Base-by-base conservation (phyloP, 2,888 invertebrate genomes). In the Esperia sulphurella region DNA sequence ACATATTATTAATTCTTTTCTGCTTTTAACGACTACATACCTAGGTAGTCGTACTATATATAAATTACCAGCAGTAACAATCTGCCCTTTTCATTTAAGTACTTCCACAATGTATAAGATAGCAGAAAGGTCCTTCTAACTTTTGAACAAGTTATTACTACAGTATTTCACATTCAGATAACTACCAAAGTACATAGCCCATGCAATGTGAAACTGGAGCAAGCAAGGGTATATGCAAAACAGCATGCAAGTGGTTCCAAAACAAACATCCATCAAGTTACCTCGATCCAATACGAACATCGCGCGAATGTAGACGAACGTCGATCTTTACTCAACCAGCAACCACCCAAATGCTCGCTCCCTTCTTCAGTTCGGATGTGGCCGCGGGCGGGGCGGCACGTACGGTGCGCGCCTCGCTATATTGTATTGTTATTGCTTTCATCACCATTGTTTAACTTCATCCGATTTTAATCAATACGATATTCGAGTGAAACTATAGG, bases 301-400 rank as follows among this genome's bases (percentile, higher is more conserved):
- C 69, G 73, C 64, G 68, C 79, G 81, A 80, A 74, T 77, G 81
- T 76, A 82, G 69, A 75, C 76, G 75, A 81, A 77, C 70, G 68
- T 59, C 80, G 82, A 84, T 81, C 80, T 79, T 78, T 79, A 79
- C 68, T 67, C 61, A 59, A 66, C 12, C 39, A 29, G 30, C 39
- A n/a, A 31, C 30, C 40, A 28, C n/a, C 28, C 41, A 39, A 52
- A 43, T 54, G 45, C 50, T 50, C 61, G 49, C 53, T 47, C 48
- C 58, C 64, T 46, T 57, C 65, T 63, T 70, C 79, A 85, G 88
- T 87, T 80, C 76, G 79, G 78, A 78, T 77, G 78, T 69, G 81
- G 70, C 85, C 86, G 83, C 87, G 83, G 85, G 87, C 85, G 87
- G 84, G 86, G 88, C 87, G 87, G 85, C 86, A 84, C 86, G 85